phyloP scores from a whole-genome alignment of 2,888 invertebrate genomes.

The Halictus ligatus region DNA sequence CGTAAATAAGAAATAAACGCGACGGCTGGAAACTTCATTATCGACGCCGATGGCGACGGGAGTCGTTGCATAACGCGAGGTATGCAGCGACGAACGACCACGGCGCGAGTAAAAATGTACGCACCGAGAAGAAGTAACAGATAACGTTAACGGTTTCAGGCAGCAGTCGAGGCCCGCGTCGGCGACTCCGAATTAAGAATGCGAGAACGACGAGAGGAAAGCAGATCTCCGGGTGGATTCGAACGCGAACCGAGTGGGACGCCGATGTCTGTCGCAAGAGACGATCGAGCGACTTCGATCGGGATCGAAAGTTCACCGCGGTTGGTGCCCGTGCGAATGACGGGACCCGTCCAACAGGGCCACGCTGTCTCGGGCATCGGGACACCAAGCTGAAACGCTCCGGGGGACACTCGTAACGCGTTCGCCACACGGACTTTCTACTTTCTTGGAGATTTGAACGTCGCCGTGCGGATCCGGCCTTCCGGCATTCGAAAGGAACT shows the following conservation, averaged over 20 bases:
- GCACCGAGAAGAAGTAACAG: neutral
- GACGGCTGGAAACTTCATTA: neutral
- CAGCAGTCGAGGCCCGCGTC: neutral
- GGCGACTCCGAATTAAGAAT: neutral
- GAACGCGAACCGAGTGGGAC: neutral
- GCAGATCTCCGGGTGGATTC: neutral
- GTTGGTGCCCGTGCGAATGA: neutral
- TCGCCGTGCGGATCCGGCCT: neutral
- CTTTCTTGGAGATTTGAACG: slow-evolving; percentile 20
- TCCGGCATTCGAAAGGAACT: no score
- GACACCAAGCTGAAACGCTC: neutral
- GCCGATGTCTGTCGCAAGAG: neutral
- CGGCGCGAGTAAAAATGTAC: neutral
- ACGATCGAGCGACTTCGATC: neutral
- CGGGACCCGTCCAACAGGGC: neutral
- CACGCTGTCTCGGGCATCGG: neutral
- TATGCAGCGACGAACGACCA: neutral
- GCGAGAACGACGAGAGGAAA: neutral
- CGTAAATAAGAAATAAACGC: neutral
- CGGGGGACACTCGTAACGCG: slow-evolving; percentile 9
- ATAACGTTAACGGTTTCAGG: neutral
- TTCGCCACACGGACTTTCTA: slow-evolving; percentile 37
- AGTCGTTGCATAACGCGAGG: neutral
- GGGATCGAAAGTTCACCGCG: neutral
- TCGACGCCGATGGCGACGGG: neutral